Percentiles rank a stretch among this genome's conserved stretches.
Evolutionary conservation across 1,140 invertebrate species (phyloP).

Genomic region (Hyles euphorbiae): DNA sequence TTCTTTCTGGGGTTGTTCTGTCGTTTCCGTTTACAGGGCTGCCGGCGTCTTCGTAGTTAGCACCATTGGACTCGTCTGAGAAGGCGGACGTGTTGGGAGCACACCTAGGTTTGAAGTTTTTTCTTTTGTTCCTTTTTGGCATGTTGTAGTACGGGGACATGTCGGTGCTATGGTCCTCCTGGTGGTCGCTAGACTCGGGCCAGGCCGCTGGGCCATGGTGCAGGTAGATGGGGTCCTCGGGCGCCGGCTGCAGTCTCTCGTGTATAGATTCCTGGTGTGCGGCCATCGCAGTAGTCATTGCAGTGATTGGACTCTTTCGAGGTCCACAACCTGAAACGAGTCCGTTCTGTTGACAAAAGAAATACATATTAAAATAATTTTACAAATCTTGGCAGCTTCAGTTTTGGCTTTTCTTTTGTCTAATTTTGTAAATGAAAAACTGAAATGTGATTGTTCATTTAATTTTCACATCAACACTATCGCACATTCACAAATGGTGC

Average conservation of each 20-base stretch:
- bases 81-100: slow-evolving; percentile 74
- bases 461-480: no score
- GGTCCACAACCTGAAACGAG: slow-evolving; percentile 53
- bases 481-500: no score
- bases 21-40: slow-evolving; percentile 71
- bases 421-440: no score
- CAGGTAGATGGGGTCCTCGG: slow-evolving; percentile 57
- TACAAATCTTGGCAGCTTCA: no score
- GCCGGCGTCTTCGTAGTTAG: slow-evolving; percentile 55
- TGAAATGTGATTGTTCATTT: no score
- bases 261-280: slow-evolving; percentile 70
- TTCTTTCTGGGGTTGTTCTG: slow-evolving; percentile 52
- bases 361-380: slow-evolving; percentile 8
- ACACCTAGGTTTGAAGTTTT: slow-evolving; percentile 81
- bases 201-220: slow-evolving; percentile 62
- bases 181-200: slow-evolving; percentile 52
- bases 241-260: slow-evolving; percentile 61
- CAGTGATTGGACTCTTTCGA: slow-evolving; percentile 50
- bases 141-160: slow-evolving; percentile 72
- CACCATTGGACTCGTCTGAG: slow-evolving; percentile 70
- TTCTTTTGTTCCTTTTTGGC: slow-evolving; percentile 80
- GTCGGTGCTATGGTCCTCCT: slow-evolving; percentile 67
- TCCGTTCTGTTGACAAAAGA: slow-evolving; percentile 55
- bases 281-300: slow-evolving; percentile 72
- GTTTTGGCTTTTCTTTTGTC: not conserved